Evolutionary conservation across 2,888 invertebrate species (phyloP), one percentile per base, ranked within the genome.

Genomic region (Brenthis daphne): DNA sequence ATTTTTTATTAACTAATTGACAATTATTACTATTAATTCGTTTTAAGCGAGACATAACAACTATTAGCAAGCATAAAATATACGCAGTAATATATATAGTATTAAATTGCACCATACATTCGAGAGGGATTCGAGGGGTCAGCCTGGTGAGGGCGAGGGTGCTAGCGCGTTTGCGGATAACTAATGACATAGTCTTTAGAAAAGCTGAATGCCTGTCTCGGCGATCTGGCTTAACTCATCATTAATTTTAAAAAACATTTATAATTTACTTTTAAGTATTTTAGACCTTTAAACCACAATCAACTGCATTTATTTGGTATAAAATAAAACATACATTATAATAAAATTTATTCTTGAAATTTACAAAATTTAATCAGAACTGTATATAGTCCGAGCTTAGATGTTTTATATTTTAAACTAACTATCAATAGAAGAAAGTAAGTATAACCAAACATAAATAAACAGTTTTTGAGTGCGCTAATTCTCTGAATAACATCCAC

Each of bases 141-240:
- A 50, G 57, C 37, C 51, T 29, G 65, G 66, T 47, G 57, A 57
- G 65, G 65, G 67, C 57, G 54, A 63, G 50, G 57, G 69, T 55
- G 57, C 61, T 61, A 64, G 57, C 53, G 61, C 61, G 68, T 64
- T 71, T 64, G 58, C 56, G 47, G 66, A 65, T 74, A 69, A 74
- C 74, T 72, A 75, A 71, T 73, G 70, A 66, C 70, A 67, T 68
- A 65, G 69, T 74, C 65, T 71, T 70, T 71, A 66, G 73, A 71
- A 65, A 67, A 68, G 65, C 67, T 69, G 69, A 71, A 69, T 69
- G 75, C 70, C 73, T 68, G 70, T 69, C 70, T 51, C 58, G 66
- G 66, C 64, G 51, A 70, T 75, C 76, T 75, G 76, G 72, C 78
- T 79, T 77, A 73, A 76, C 75, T 80, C 74, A 84, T 84, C 85